Evolutionary conservation across 2,888 invertebrate genomes (phyloP), one percentile per base, ranked within the genome.

Genomic region (Drosophila pseudotalamancana): DNA sequence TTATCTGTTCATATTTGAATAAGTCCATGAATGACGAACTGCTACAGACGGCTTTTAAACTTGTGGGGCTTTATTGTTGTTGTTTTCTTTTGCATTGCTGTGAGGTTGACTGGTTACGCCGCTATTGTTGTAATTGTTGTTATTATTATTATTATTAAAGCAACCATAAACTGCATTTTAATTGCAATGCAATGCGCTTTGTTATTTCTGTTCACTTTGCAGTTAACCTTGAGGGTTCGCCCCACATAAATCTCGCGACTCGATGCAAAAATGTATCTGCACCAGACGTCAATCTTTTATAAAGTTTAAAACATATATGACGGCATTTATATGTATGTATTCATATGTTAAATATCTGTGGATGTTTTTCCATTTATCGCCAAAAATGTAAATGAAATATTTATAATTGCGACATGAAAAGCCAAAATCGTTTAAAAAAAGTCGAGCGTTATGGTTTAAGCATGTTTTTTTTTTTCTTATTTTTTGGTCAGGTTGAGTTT

Each of bases 111-210:
- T 71, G 69, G 57, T 48, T 68, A 29, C 40, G 71, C 50, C 29
- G 27, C 39, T 54, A 34, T 59, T 67, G 18, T 42, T 46, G 23
- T 34, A 21, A 23, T 27, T 39, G 18, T 56, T 69, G 18, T 40
- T 54, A 32, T 51, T 64, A 12, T 63, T 66, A 35, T 56, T 55
- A 37, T 40, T 48, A 50, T 65, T 71, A 37, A 54, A 18, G 54
- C 61, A 42, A 48, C 70, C 65, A 61, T 71, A 77, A 73, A 73
- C 72, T 77, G 78, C 82, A 81, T 67, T 81, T 85, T 87, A 83
- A 87, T 84, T 87, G 72, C 74, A 72, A 71, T 66, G 75, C 74
- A 68, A 55, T 69, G 63, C 19, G 59, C 12, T 57, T 77, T 83
- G 64, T 66, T 72, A 55, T 62, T 78, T 65, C 43, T 32, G 31